Evolutionary conservation across 1,140 invertebrate genomes (phyloP).

Genomic region (Leptinotarsa lineolata): DNA sequence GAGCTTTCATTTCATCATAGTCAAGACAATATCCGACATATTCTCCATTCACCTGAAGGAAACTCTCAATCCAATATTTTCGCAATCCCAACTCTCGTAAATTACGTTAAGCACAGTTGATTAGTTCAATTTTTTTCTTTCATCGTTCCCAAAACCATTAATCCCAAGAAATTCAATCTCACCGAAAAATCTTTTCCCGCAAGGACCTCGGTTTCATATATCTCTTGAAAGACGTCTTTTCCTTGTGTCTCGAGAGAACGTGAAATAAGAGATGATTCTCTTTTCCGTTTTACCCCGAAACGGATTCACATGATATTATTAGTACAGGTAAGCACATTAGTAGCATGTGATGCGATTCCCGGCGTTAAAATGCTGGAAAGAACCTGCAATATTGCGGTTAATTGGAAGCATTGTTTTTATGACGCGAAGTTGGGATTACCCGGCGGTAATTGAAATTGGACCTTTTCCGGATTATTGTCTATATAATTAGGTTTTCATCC

Average conservation of each 20-base stretch:
- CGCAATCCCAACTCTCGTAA: no score
- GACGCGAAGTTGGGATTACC: background rate
- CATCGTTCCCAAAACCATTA: no score
- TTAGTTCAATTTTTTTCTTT: no score
- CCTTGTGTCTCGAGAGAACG: background rate
- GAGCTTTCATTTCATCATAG: no score
- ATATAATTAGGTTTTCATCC: background rate
- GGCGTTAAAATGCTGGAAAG: background rate
- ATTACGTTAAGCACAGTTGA: no score
- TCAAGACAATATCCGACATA: no score
- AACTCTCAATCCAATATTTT: no score
- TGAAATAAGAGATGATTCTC: background rate
- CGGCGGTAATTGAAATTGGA: background rate
- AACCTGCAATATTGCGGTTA: background rate
- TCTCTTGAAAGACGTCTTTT: no score
- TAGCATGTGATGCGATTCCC: background rate
- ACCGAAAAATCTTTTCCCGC: no score
- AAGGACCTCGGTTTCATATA: no score
- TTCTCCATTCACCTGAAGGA: no score
- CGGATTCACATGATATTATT: conserved; percentile 1
- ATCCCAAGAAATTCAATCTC: no score
- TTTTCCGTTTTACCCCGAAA: background rate
- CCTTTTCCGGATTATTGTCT: background rate
- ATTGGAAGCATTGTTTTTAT: background rate
- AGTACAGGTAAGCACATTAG: background rate